These are phyloP conservation scores for Narcine bancroftii DNA, from an alignment of 2,113 vertebrate species.

Conservation along the genomic window DNA sequence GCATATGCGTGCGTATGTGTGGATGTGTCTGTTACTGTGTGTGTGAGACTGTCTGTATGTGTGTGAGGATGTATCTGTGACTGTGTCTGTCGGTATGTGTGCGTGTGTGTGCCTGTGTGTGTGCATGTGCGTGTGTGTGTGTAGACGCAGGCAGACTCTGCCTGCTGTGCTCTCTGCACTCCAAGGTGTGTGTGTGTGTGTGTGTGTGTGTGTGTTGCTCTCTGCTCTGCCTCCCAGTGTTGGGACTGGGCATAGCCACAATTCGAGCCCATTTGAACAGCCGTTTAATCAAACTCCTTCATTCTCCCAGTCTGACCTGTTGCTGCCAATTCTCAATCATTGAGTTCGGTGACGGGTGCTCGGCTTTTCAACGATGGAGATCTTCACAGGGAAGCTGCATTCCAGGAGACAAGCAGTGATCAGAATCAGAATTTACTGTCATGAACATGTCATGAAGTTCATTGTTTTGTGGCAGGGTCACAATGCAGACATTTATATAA, in stretches of 20 bases:
- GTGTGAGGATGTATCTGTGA: background rate
- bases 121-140: background rate
- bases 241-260: background rate
- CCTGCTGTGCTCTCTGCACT: background rate
- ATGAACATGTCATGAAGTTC: too few relatives aligned
- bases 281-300: background rate
- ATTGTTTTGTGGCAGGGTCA: too few relatives aligned
- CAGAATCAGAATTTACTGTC: too few relatives aligned
- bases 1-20: background rate
- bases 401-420: too few relatives aligned
- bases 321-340: background rate
- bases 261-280: background rate
- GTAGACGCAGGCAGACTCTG: background rate
- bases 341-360: too few relatives aligned
- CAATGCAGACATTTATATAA: too few relatives aligned
- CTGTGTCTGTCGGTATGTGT: background rate
- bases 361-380: too few relatives aligned
- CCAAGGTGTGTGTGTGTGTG: background rate
- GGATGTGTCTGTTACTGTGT: too few relatives aligned
- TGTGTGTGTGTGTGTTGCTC: background rate
- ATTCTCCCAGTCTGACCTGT: background rate
- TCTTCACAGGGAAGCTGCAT: too few relatives aligned
- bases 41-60: background rate
- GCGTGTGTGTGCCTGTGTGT: slow-evolving; percentile 19
- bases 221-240: background rate